Percentiles rank a stretch among this genome's conserved stretches.
Conservation (phyloP, 2,797 vertebrate genomes). For the Neostethus bicornis region DNA sequence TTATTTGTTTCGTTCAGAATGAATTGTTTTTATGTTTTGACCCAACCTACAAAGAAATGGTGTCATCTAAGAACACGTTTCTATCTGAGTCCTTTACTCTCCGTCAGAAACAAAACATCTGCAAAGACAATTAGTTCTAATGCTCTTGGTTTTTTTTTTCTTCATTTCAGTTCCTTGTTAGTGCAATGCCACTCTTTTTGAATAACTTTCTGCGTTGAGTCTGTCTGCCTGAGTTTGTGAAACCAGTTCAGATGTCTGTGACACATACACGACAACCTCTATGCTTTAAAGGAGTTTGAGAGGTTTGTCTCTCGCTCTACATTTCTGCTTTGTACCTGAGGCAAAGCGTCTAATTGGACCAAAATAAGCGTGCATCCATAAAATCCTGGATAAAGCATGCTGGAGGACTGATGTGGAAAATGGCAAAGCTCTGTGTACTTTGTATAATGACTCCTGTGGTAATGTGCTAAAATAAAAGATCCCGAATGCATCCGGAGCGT, state of each 20-base stretch:
- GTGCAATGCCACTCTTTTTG: constrained; percentile 4
- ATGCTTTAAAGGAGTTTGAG: constrained; percentile 35
- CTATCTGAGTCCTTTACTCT: not conserved
- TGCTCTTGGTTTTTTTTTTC: too few relatives aligned
- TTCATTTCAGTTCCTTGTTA: not conserved
- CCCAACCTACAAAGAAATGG: not conserved
- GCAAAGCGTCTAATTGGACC: constrained; percentile 40
- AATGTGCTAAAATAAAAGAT: constrained; percentile 26
- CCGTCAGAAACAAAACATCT: not conserved
- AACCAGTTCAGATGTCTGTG: constrained; percentile 21
- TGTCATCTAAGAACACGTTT: not conserved
- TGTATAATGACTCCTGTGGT: constrained; percentile 46
- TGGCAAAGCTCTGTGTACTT: constrained; percentile 21
- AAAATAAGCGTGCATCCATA: constrained; percentile 36
- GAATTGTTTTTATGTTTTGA: constrained; percentile 1
- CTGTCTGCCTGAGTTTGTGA: constrained; percentile 16
- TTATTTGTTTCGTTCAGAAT: not conserved
- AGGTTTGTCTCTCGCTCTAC: constrained; percentile 16
- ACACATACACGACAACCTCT: constrained; percentile 28
- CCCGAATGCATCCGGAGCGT: not conserved
- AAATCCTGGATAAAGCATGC: constrained; percentile 19
- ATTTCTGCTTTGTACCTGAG: constrained; percentile 26
- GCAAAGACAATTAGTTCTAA: too few relatives aligned
- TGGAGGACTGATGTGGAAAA: constrained; percentile 13
- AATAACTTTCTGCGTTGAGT: constrained; percentile 10